phyloP scores from a whole-genome alignment of 2,113 vertebrate species.

The Solea senegalensis region DNA sequence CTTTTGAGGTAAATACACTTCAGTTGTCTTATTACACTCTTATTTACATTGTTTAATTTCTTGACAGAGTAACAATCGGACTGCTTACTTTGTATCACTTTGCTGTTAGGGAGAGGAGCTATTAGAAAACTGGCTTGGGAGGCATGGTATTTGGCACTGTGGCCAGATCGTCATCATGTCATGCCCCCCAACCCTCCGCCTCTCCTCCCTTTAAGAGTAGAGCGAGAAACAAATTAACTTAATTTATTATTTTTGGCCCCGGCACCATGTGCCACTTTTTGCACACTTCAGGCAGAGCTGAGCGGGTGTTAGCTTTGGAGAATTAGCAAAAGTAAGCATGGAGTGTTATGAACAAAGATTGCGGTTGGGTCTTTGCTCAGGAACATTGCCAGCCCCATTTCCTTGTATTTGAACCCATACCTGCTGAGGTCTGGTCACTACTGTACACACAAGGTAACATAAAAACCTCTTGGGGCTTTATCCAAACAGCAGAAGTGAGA shows the following conservation, averaged over 20 bases:
- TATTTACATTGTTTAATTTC: not conserved
- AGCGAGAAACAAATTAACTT: slow-evolving; percentile 70
- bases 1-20: slow-evolving; percentile 6
- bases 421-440: slow-evolving; percentile 69
- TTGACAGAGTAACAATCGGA: slow-evolving; percentile 53
- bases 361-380: slow-evolving; percentile 61
- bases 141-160: slow-evolving; percentile 60
- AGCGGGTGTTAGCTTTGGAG: slow-evolving; percentile 62
- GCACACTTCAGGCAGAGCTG: slow-evolving; percentile 57
- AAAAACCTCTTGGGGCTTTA: slow-evolving; percentile 48
- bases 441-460: slow-evolving; percentile 55
- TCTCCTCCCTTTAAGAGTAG: slow-evolving; percentile 33
- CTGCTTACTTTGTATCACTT: slow-evolving; percentile 41
- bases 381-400: slow-evolving; percentile 50
- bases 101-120: slow-evolving; percentile 45
- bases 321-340: slow-evolving; percentile 52
- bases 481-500: slow-evolving; percentile 49
- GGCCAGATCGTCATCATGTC: slow-evolving; percentile 42
- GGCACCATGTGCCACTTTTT: slow-evolving; percentile 55
- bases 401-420: slow-evolving; percentile 63
- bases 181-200: slow-evolving; percentile 24
- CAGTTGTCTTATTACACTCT: slow-evolving; percentile 3
- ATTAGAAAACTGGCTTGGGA: slow-evolving; percentile 47
- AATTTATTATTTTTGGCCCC: slow-evolving; percentile 80
- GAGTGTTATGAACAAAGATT: slow-evolving; percentile 27